phyloP scores from a whole-genome alignment of 37 sponge, comb jelly and placozoan genomes.

The Diacarnus erythraeanus region DNA sequence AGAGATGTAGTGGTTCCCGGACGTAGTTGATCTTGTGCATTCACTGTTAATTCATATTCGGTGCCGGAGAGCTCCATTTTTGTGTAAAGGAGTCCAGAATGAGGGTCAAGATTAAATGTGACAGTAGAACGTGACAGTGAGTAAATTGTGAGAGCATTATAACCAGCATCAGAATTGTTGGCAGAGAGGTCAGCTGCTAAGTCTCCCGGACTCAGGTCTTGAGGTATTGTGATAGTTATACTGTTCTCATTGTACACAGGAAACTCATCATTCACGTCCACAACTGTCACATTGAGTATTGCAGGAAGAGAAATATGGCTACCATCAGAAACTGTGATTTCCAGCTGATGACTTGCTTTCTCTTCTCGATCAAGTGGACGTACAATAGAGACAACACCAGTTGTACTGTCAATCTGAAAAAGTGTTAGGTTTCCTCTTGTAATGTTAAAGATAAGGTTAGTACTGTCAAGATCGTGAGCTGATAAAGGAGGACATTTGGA shows the following conservation, averaged over 20 bases:
- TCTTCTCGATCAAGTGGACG: constrained; percentile 27
- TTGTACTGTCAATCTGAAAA: constrained; percentile 51
- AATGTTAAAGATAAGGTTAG: constrained; percentile 30
- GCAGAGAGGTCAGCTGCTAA: constrained; percentile 38
- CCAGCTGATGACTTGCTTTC: constrained; percentile 12
- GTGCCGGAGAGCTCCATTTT: background rate
- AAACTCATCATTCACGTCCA: constrained; percentile 48
- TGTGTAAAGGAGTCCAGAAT: constrained; percentile 41
- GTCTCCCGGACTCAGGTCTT: constrained; percentile 36
- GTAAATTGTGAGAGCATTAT: constrained; percentile 45
- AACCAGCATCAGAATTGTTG: constrained; percentile 43
- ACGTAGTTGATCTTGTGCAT: constrained; percentile 26
- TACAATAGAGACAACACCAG: constrained; percentile 42
- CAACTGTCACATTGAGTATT: constrained; percentile 37
- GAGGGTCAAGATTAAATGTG: constrained; percentile 32
- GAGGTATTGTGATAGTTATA: constrained; percentile 17
- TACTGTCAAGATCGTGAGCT: constrained; percentile 55
- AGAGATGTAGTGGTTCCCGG: background rate
- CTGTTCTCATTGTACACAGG: constrained; percentile 19
- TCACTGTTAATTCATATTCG: constrained; percentile 33
- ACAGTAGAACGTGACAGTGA: background rate
- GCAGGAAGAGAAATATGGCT: constrained; percentile 13
- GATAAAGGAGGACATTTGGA: constrained; percentile 38
- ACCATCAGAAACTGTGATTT: constrained; percentile 41
- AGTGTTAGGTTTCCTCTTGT: constrained; percentile 22